phyloP scores from a whole-genome alignment of 1,140 invertebrate genomes.

The Daktulosphaira vitifoliae region DNA sequence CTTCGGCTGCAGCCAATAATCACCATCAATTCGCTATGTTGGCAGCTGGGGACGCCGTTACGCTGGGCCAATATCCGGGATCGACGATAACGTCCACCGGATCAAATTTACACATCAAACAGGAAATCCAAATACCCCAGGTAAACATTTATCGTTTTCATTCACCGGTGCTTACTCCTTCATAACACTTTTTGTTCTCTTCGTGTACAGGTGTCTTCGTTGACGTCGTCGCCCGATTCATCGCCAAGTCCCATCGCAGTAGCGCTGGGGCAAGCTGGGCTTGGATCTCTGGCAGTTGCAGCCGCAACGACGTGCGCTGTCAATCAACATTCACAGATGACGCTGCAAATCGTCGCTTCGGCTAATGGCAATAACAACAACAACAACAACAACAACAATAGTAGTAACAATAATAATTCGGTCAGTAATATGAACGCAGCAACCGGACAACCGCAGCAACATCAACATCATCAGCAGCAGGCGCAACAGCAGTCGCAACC shows the following conservation, averaged over 20 bases:
- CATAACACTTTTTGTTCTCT: constrained; percentile 39
- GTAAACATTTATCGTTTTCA: neutral
- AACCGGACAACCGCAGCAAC: constrained; percentile 38
- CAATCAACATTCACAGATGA: constrained; percentile 47
- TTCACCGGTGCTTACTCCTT: no score
- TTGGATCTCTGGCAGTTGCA: constrained; percentile 42
- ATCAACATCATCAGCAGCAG: constrained; percentile 15
- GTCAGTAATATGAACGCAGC: constrained; percentile 34
- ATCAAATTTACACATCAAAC: constrained; percentile 78
- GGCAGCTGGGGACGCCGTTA: constrained; percentile 45
- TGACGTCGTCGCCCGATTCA: constrained; percentile 83
- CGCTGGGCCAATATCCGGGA: constrained; percentile 35
- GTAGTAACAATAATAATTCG: constrained; percentile 9
- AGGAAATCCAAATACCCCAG: constrained; percentile 93
- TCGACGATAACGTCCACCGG: constrained; percentile 46
- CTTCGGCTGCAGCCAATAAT: constrained; percentile 9
- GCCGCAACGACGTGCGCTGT: constrained; percentile 40
- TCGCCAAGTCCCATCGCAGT: constrained; percentile 73
- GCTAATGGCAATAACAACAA: constrained; percentile 30
- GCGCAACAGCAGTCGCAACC: constrained; percentile 12
- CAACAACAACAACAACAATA: constrained; percentile 35
- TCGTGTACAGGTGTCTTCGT: constrained; percentile 59
- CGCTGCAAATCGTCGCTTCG: constrained; percentile 37
- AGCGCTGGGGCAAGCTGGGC: constrained; percentile 52
- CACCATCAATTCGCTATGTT: constrained; percentile 49